Base-by-base conservation (phyloP, 2,113 vertebrate genomes). In the Oryzias woworae region DNA sequence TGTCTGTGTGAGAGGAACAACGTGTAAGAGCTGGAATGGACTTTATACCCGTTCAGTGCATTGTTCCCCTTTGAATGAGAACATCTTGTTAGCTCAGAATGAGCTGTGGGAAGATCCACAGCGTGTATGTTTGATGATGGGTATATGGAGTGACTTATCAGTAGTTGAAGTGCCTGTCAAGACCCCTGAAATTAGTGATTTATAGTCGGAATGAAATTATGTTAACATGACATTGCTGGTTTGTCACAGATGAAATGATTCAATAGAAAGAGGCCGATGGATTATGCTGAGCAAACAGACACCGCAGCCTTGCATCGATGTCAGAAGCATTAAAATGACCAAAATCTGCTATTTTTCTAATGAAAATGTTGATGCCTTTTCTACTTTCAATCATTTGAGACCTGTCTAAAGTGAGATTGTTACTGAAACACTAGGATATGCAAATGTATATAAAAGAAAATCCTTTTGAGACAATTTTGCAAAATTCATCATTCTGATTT, bases 361-460 rank as follows among this genome's bases (percentile, higher is more conserved):
- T 79, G 69, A 73, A 71, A 81, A 69, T 79, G 58, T 77, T 18
- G 49, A 28, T 77, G 81, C 67, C 48, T 86, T 85, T 84, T 83
- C 65, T 84, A 82, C 54, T 77, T 80, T 31, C 49, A 69, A 77
- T 86, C 62, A 15, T 67, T 75, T 86, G 62, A 92, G 83, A 91
- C 68, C 90, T 86, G 85, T 90, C 90, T 88, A 85, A 91, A 73
- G 80, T 92, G 87, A 87, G 83, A 92, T 89, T 92, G 91, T 93
- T 92, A 91, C 90, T 93, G 81, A 94, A 93, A 93, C 93, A 93
- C 90, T 92, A 95, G 90, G 92, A 91, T 94, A 92, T 93, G 93
- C 91, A 94, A 95, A 92, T 92, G 88, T 89, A 36, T 90, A 90
- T 90, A 91, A 86, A 91, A 90, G 91, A 91, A 91, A 92, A 85